Base-by-base conservation (phyloP, 2,113 vertebrate species). In the Baryphthengus martii region DNA sequence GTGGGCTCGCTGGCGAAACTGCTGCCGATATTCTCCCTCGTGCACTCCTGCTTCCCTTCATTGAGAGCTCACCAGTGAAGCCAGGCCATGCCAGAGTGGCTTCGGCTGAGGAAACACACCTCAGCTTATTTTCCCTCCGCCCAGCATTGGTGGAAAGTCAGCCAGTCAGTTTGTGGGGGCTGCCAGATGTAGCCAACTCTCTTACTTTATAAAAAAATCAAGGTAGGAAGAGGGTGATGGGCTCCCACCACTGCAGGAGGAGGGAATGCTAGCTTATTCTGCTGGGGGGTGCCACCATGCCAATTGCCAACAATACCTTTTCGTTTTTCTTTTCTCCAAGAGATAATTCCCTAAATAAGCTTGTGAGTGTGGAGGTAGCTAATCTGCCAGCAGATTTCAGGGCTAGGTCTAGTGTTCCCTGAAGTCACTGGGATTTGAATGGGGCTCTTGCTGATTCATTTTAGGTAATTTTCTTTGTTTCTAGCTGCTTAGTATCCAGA, bases 381-480 rank as follows among this genome's bases (percentile, higher is more conserved):
- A 52, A 95, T 67, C 50, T 53, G 65, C 39, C 79, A 62, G 25
- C 5, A 7, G 35, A 59, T 70, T 88, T 76, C 0, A 0, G 45
- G 72, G n/a, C 45, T 80, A 21, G 3, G 37, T 25, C 52, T 85
- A 93, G 59, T 29, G 44, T 17, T 85, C 61, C 50, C 49, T 75
- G 61, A 95, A 93, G 39, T 84, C 16, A 3, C 17, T 68, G 59
- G 37, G n/a, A 59, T 59, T 78, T 91, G 68, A 28, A 74, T 39
- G 59, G 37, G 12, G 26, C 23, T 24, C 0, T 2, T 68, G 53
- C 12, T 71, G 58, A 53, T 76, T 33, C 78, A 77, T 81, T 95
- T 93, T 79, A 53, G 42, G 65, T 35, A 28, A 9, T 63, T 95
- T 78, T 86, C 49, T 89, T 89, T 87, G 35, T 90, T 86, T 85